Base-by-base conservation (phyloP, 2,888 invertebrate species). In the Balanococcus diminutus region DNA sequence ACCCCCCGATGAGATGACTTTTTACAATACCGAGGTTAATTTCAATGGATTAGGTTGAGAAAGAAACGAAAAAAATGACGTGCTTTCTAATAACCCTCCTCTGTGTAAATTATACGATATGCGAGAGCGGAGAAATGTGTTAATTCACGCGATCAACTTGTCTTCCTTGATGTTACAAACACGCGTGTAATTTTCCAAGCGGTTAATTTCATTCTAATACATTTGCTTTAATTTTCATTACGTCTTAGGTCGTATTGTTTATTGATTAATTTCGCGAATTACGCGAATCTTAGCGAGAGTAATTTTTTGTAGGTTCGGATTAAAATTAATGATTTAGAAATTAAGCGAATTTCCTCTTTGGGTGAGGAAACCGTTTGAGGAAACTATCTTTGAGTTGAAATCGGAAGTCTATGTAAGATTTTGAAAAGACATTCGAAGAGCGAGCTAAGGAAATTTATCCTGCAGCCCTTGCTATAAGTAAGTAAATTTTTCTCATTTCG, bases 151-250 rank as follows among this genome's bases (percentile, higher is more conserved):
- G n/a, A 79, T 31, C 32, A 19, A 32, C 32, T n/a, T 19, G 36
- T 36, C 75, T 79, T 79, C 36, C 75, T 79, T 79, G 22, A 79
- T 79, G 36, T 79, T 79, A 72, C 31, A 72, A 61, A 22, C 75
- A 32, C 19, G 19, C 75, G 75, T 19, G 32, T 79, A 11, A 79
- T 79, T 84, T 84, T 84, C 84, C 84, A 19, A 61, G 39, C 67
- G 31, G 84, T 84, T 84, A 84, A 84, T 84, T 84, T 39, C 84
- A 67, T 84, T 84, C 67, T 84, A 39, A 84, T 67, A 84, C 84
- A 84, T 84, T 84, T 22, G 36, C 31, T 83, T 51, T 51, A 61
- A 28, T 83, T 11, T 28, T 39, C 46, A 22, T 39, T 36, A 81
- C 81, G 31, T 56, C 56, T 67, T 36, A 2, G n/a, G 31, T 31